Percentiles rank a stretch among this genome's conserved stretches.
These are phyloP conservation scores for Cepaea hortensis DNA, from an alignment of 2,888 invertebrate genomes.

Conservation along the genomic window DNA sequence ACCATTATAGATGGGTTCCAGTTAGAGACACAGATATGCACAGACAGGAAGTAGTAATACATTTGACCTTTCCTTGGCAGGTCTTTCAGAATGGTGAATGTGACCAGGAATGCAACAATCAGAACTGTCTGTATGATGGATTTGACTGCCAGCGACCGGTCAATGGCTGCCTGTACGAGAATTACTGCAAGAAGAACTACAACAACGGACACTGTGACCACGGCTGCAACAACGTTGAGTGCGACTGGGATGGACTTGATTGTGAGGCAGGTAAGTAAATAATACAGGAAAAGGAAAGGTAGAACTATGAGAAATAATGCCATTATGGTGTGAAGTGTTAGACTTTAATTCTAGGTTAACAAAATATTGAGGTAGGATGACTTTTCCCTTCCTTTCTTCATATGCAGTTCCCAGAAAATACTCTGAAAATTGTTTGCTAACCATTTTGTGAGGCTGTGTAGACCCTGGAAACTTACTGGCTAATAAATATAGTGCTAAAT, in stretches of 20 bases:
- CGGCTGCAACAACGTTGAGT: slow-evolving; percentile 96
- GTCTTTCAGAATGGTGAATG: slow-evolving; percentile 90
- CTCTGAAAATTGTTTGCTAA: too few species aligned
- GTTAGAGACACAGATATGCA: neutral
- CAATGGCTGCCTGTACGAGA: slow-evolving; percentile 83
- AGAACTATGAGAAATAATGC: too few species aligned
- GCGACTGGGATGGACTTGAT: slow-evolving; percentile 98
- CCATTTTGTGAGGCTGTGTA: too few species aligned
- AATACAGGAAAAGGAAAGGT: too few species aligned
- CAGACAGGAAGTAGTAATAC: neutral
- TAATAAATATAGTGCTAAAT: too few species aligned
- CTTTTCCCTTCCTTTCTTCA: too few species aligned
- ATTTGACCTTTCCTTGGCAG: neutral
- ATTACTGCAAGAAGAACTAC: slow-evolving; percentile 93
- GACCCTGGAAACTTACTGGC: too few species aligned
- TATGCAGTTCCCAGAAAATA: too few species aligned
- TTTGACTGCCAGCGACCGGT: slow-evolving; percentile 85
- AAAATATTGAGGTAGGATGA: too few species aligned
- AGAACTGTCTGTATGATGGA: slow-evolving; percentile 96
- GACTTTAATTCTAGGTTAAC: too few species aligned
- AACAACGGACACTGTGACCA: slow-evolving; percentile 95
- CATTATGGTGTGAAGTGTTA: too few species aligned
- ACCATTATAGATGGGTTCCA: neutral
- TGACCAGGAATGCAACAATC: slow-evolving; percentile 93
- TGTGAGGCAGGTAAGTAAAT: slow-evolving; percentile 80